Base-by-base conservation (phyloP, 1,140 invertebrate species). In the Neodiprion lecontei region DNA sequence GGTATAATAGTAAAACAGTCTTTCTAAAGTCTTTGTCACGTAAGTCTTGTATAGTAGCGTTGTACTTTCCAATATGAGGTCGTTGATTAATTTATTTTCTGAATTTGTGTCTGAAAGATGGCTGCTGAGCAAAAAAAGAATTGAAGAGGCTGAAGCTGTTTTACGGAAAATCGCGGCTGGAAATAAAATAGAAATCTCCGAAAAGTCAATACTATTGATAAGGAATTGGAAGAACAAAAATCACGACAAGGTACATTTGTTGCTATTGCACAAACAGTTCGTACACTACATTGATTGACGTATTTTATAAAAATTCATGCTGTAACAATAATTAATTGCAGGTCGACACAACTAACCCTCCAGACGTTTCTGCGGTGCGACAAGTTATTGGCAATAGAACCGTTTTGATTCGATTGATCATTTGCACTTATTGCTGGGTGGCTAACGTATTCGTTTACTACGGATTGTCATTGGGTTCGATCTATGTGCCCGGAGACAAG, bases 381-480 rank as follows among this genome's bases (percentile, higher is more conserved):
- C 82, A 87, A 72, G 86, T 92, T n/a, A 83, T 93, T 66, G 90
- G 88, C 78, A 89, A 92, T 0, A 87, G 88, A 11, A 89, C 89
- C 69, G 89, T 92, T 78, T 77, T 93, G 82, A 86, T 91, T 79
- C 89, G 93, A 49, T 88, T 94, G 71, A 82, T 91, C 7, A 90
- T 91, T 23, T 92, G 93, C 75, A 91, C 89, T 67, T 91, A 93
- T 84, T 94, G 91, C 85, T 95, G 92, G 93, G 85, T 92, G 3
- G 90, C 92, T 1, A 91, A 91, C 76, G 89, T 92, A 1, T 92
- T 96, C 79, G 91, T 95, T 7, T 96, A 95, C 85, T 96, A 96
- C 83, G 96, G 95, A 0, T 85, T 96, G 9, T 94, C 94, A 9
- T 90, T 96, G 67, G 95, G 95, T 83, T 92, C 94, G 0, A 94